Evolutionary conservation across 2,113 vertebrate species (phyloP).

Genomic region (Odontophorus gujanensis): DNA sequence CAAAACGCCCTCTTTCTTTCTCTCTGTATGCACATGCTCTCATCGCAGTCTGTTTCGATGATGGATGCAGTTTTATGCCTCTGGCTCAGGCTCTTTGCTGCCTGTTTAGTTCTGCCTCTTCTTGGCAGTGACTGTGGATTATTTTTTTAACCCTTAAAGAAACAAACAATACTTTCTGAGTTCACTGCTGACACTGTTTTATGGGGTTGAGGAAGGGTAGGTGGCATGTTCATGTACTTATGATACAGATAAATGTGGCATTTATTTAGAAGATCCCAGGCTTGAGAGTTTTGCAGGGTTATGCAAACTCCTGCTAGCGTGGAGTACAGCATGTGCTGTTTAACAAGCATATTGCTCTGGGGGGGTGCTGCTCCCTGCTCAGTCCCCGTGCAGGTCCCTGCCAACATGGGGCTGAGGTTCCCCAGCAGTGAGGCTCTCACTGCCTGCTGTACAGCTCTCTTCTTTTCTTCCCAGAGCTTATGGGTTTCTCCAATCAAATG

Average conservation of each 20-base stretch:
- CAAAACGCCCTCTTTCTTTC: background rate
- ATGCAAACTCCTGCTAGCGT: conserved; percentile 10
- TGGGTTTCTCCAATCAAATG: background rate
- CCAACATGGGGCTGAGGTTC: conserved; percentile 2
- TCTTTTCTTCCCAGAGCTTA: background rate
- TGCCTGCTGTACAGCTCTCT: background rate
- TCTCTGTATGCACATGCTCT: conserved; percentile 8
- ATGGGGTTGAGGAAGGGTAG: background rate
- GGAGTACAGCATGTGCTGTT: conserved; percentile 35
- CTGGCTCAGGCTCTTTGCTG: conserved; percentile 21
- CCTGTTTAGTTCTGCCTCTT: conserved; percentile 31
- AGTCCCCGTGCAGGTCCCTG: background rate
- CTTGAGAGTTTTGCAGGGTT: background rate
- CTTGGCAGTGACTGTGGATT: background rate
- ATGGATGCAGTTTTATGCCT: conserved; percentile 38
- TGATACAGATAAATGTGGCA: conserved; percentile 10
- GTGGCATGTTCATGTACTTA: conserved; percentile 14
- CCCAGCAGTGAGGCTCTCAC: background rate
- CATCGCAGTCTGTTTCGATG: background rate
- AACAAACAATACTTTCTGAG: background rate
- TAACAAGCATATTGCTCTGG: conserved; percentile 21
- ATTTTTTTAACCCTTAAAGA: conserved; percentile 55
- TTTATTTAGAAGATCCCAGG: conserved; percentile 16
- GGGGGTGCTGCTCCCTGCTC: background rate
- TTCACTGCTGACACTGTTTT: background rate